A percentile compares a stretch with the other conserved stretches of the same genome.
phyloP scores from a whole-genome alignment of 2,888 invertebrate genomes.

The Ochropleura plecta region DNA sequence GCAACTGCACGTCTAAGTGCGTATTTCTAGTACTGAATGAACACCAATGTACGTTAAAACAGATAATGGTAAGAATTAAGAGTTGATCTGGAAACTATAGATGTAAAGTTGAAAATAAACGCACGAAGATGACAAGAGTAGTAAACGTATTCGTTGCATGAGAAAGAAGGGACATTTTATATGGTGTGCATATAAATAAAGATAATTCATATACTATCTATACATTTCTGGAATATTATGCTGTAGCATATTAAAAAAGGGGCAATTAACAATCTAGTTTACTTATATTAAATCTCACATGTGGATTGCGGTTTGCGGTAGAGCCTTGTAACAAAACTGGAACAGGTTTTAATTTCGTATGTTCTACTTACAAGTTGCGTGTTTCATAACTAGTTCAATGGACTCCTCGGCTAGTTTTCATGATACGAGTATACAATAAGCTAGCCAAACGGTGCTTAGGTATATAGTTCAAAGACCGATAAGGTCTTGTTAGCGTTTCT shows the following conservation, averaged over 20 bases:
- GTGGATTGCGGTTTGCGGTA: conserved; percentile 22
- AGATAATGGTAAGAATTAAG: background rate
- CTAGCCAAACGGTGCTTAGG: background rate
- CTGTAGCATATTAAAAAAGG: too few species aligned
- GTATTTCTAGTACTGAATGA: background rate
- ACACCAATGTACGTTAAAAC: background rate
- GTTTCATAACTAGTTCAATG: conserved; percentile 27
- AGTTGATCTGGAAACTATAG: background rate
- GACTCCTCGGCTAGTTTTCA: background rate
- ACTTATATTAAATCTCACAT: background rate
- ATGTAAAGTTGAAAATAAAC: background rate
- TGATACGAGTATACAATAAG: background rate
- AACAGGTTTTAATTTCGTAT: conserved; percentile 43
- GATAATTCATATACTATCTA: too few species aligned
- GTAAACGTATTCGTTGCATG: background rate
- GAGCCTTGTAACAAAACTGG: conserved; percentile 47
- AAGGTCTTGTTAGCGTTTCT: background rate
- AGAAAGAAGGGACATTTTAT: background rate
- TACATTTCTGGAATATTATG: too few species aligned
- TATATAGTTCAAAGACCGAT: conserved; percentile 13
- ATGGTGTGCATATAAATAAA: too few species aligned
- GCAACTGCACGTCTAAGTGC: background rate
- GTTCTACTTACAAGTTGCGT: conserved; percentile 60
- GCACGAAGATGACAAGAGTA: background rate
- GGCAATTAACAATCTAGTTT: too few species aligned